Base-by-base conservation (phyloP, 1,140 invertebrate genomes). In the Lethocerus indicus region DNA sequence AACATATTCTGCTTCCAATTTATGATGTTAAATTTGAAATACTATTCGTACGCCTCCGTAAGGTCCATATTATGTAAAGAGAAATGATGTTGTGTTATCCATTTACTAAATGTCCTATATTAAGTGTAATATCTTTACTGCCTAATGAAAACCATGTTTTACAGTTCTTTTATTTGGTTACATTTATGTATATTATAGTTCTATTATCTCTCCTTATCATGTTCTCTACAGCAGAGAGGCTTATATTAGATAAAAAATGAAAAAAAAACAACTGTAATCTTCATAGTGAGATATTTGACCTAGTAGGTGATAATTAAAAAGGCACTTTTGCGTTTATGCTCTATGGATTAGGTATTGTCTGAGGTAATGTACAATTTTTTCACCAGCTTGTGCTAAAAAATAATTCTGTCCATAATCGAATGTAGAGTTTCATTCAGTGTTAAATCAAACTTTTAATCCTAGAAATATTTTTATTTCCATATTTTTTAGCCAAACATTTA, bases 231-330 rank as follows among this genome's bases (percentile, higher is more conserved):
- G 26, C 42, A 18, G 25, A 27, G 14, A 28, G 29, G 42, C 25
- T 44, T 28, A 44, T 44, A 18, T n/a, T n/a, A n/a, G n/a, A n/a
- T n/a, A n/a, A n/a, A 44, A 13, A 9, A n/a, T 7, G 37, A 18
- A 39, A 5, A 7, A 16, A 39, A 39, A 39, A 39, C 6, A 26
- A 16, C 24, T 26, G 24, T 44, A 44, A 44, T 44, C 42, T 44
- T 44, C n/a, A 44, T 44, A 27, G 42, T 18, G 36, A n/a, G 25
- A 44, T 44, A 44, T 44, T 44, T 44, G 24, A 44, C 24, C 42
- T 44, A 44, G 42, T 44, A 44, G 42, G 42, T 44, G 42, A 44
- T 44, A 44, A 44, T 44, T 44, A 26, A 27, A 27, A 44, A 16
- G 20, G 16, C 3, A 44, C 29, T 24, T 44, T n/a, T 44, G 26